A percentile compares a stretch with the other conserved stretches of the same genome.
Conservation (phyloP, 30 jellyfish, hydroid and myxozoan species). For the Aurelia aurita complex sp. Pacific region DNA sequence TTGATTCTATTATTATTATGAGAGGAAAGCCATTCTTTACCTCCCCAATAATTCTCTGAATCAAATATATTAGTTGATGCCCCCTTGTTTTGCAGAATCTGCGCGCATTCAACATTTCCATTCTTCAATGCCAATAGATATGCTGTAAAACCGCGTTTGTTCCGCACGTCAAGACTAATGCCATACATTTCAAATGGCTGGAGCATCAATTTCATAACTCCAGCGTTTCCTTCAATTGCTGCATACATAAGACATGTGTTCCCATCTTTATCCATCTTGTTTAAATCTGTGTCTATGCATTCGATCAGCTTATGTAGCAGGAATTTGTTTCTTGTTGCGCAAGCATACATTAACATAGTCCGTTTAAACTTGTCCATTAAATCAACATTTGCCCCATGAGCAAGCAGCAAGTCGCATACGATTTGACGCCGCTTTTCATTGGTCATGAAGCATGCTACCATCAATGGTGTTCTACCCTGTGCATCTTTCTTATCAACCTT, state of each 20-base stretch:
- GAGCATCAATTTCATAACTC: slow-evolving; percentile 15
- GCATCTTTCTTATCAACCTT: slow-evolving; percentile 32
- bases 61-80: slow-evolving; percentile 43
- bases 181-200: slow-evolving; percentile 27
- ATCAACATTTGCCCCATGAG: slow-evolving; percentile 43
- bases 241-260: slow-evolving; percentile 72
- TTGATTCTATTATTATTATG: slow-evolving; percentile 20
- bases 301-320: slow-evolving; percentile 28
- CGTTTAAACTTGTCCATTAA: slow-evolving; percentile 26
- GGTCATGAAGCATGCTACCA: slow-evolving; percentile 61
- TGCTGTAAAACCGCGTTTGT: slow-evolving; percentile 56
- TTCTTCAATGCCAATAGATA: slow-evolving; percentile 49
- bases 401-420: slow-evolving; percentile 52
- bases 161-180: slow-evolving; percentile 39
- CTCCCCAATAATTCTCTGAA: slow-evolving; percentile 34
- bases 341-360: slow-evolving; percentile 56
- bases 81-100: slow-evolving; percentile 35
- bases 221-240: slow-evolving; percentile 52
- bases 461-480: slow-evolving; percentile 58
- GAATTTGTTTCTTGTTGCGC: slow-evolving; percentile 53
- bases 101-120: slow-evolving; percentile 60
- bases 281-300: slow-evolving; percentile 41
- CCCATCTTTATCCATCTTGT: slow-evolving; percentile 38
- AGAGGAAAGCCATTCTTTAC: slow-evolving; percentile 34
- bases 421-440: slow-evolving; percentile 26